Base-by-base conservation (phyloP, 2,113 vertebrate species). In the Pimephales promelas region DNA sequence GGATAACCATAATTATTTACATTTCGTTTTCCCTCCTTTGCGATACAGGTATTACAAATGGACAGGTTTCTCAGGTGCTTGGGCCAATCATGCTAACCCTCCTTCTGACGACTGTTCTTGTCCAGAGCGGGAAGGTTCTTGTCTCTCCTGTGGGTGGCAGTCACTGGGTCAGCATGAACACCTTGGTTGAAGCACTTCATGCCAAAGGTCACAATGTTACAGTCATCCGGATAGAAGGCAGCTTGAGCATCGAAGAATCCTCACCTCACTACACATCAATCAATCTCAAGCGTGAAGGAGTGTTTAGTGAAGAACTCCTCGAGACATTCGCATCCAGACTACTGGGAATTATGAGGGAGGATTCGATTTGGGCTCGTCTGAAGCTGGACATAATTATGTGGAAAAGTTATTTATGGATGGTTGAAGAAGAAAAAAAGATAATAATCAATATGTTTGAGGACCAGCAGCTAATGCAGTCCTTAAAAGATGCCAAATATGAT, bases 151-250 rank as follows among this genome's bases (percentile, higher is more conserved):
- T 84, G 0, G 92, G 90, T 22, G 92, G 86, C 24, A 95, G 93
- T 85, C 93, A 93, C 45, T 93, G 90, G 92, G 45, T 94, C 5
- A 92, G 92, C 81, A 84, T 92, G 57, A 89, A 92, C 16, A 71
- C 43, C 8, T 79, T 94, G 9, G 78, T 96, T 1, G 47, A 91
- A 13, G 89, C 90, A 18, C 92, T 95, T 14, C 85, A 89, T 13
- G 80, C 8, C n/a, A 89, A 75, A 61, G 92, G 90, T 10, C 93
- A 94, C 0, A 87, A 92, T 0, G 88, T 93, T 59, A 93, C 86
- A 80, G 83, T 83, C 4, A 54, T 87, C 1, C 80, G 86, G 24
- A 10, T 72, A 3, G 3, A 34, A 31, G 81, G 80, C 73, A 85
- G 86, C 59, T 83, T 76, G 86, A 80, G 83, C 76, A 85, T 85